These are phyloP conservation scores for Leptinotarsa texana DNA, from an alignment of 1,140 invertebrate species.

Conservation along the genomic window DNA sequence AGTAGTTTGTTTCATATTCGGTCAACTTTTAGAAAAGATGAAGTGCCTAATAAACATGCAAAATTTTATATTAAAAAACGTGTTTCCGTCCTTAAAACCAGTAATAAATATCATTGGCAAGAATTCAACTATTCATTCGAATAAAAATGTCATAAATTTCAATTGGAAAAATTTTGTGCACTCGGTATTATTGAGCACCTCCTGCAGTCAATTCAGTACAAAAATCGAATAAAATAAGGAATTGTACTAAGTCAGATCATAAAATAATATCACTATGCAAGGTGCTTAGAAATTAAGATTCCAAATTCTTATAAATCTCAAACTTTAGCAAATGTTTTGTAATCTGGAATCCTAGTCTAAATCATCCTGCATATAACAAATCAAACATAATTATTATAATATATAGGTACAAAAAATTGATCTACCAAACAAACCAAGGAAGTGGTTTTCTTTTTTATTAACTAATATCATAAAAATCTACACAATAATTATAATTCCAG, in stretches of 20 bases:
- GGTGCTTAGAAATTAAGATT: background rate
- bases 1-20: constrained; percentile 29
- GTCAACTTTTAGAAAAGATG: constrained; percentile 42
- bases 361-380: constrained; percentile 4
- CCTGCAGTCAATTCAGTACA: constrained; percentile 4
- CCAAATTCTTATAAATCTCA: background rate
- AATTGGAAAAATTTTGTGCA: background rate
- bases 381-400: constrained; percentile 15
- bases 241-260: constrained; percentile 31
- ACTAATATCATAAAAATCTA: constrained; percentile 8
- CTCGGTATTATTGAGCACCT: constrained; percentile 12
- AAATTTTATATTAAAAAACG: constrained; percentile 44
- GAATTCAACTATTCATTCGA: constrained; percentile 24
- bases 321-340: background rate
- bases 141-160: constrained; percentile 32
- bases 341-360: background rate
- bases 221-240: constrained; percentile 15
- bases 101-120: constrained; percentile 41
- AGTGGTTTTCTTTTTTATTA: background rate
- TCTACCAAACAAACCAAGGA: constrained; percentile 23
- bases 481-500: constrained; percentile 5
- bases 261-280: constrained; percentile 18
- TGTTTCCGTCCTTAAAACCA: constrained; percentile 40
- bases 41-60: constrained; percentile 45
- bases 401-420: constrained; percentile 16